phyloP scores from a whole-genome alignment of 2,888 invertebrate genomes.

The Terebella lapidaria region DNA sequence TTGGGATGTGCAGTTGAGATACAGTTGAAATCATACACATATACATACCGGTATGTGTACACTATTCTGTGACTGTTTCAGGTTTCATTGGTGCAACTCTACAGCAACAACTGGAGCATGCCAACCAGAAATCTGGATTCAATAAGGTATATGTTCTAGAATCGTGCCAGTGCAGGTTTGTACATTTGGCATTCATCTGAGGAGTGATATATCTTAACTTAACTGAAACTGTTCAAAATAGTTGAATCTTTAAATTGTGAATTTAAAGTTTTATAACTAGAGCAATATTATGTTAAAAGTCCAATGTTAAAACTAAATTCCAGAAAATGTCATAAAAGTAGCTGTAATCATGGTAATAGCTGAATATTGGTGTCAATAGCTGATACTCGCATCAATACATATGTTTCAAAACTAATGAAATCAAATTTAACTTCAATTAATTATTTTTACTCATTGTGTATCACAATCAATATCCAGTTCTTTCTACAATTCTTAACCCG shows the following conservation, averaged over 20 bases:
- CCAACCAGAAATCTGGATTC: constrained; percentile 42
- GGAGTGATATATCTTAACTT: too few species aligned
- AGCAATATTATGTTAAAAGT: too few species aligned
- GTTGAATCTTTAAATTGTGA: not conserved
- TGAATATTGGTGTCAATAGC: not conserved
- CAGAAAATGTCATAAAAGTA: too few species aligned
- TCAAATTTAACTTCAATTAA: not conserved
- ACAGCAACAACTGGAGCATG: constrained; percentile 47
- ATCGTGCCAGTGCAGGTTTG: constrained; percentile 30
- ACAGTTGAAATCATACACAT: too few species aligned
- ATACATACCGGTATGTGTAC: too few species aligned
- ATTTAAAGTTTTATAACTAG: not conserved
- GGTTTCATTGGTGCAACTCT: constrained; percentile 35
- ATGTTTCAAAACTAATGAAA: not conserved
- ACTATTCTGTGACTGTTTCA: too few species aligned
- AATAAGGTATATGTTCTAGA: constrained; percentile 48
- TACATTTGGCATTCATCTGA: not conserved
- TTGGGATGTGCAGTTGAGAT: too few species aligned
- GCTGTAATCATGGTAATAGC: too few species aligned
- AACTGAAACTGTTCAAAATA: not conserved
- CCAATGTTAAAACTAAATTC: too few species aligned
- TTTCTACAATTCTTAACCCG: not conserved
- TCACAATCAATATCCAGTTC: not conserved
- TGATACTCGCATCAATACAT: too few species aligned
- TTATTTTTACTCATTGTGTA: not conserved